Percentiles rank a stretch among this genome's conserved stretches.
phyloP scores from a whole-genome alignment of 2,888 invertebrate genomes.

The Oscheius sp. region DNA sequence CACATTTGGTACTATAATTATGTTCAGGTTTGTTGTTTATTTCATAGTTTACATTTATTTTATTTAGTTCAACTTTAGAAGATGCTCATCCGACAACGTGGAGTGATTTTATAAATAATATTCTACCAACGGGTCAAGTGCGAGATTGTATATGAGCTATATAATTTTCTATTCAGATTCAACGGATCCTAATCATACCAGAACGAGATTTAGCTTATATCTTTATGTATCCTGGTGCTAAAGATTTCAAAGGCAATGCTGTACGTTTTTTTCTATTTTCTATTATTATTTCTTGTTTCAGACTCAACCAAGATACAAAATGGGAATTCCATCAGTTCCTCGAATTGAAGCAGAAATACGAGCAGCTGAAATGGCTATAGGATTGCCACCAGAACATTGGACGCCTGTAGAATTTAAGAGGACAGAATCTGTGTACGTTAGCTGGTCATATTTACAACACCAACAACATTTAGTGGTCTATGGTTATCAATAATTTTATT shows the following conservation, averaged over 20 bases:
- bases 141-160: neutral
- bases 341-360: constrained; percentile 82
- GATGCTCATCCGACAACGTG: constrained; percentile 80
- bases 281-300: constrained; percentile 17
- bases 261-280: constrained; percentile 31
- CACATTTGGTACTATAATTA: constrained; percentile 59
- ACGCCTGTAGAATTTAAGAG: constrained; percentile 63
- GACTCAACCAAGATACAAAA: constrained; percentile 76
- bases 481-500: constrained; percentile 54
- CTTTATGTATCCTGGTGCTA: constrained; percentile 55
- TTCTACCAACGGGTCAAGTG: constrained; percentile 91
- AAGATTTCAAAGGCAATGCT: constrained; percentile 55
- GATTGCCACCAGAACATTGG: constrained; percentile 67
- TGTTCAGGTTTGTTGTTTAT: constrained; percentile 42
- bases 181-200: constrained; percentile 58
- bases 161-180: constrained; percentile 30
- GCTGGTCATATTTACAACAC: too few relatives aligned
- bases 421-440: constrained; percentile 57
- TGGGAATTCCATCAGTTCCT: constrained; percentile 86
- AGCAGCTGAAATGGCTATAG: constrained; percentile 78
- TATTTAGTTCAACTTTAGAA: constrained; percentile 15
- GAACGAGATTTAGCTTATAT: constrained; percentile 62
- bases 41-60: neutral
- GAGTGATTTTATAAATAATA: constrained; percentile 95
- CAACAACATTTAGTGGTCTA: constrained; percentile 40